A percentile compares a stretch with the other conserved stretches of the same genome.
Conservation (phyloP, 2,888 invertebrate species). For the Parnassius orleans region DNA sequence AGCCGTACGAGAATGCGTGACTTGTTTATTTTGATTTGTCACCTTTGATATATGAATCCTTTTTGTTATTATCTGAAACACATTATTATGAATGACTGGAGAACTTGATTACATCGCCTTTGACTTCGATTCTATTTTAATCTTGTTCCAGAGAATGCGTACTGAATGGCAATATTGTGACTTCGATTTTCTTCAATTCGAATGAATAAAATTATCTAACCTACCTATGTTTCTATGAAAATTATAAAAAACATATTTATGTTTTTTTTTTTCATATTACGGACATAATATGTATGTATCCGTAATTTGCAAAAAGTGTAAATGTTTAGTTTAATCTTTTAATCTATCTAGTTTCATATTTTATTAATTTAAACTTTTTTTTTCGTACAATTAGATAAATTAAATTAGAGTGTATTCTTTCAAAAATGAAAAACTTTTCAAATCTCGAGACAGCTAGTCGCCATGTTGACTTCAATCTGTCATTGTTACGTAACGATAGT, state of each 20-base stretch:
- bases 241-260: too few species aligned
- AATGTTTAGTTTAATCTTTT: too few species aligned
- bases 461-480: constrained; percentile 39
- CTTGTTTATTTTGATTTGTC: constrained; percentile 77
- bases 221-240: too few species aligned
- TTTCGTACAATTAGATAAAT: constrained; percentile 6
- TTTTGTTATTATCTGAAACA: constrained; percentile 64
- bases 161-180: constrained; percentile 1
- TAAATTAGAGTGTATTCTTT: constrained; percentile 18
- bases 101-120: constrained; percentile 54
- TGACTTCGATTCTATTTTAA: constrained; percentile 38
- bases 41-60: constrained; percentile 71
- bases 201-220: too few species aligned
- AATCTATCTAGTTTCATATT: too few species aligned
- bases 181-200: constrained; percentile 1
- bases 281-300: too few species aligned
- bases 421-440: constrained; percentile 53
- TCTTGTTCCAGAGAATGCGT: constrained; percentile 20
- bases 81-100: constrained; percentile 55
- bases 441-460: constrained; percentile 73
- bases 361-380: constrained; percentile 1
- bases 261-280: too few species aligned
- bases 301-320: too few species aligned
- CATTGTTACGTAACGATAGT: constrained; percentile 11
- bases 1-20: constrained; percentile 57